Evolutionary conservation across 1,140 invertebrate species (phyloP), one percentile per base, ranked within the genome.

Genomic region (Bombus sylvicola): DNA sequence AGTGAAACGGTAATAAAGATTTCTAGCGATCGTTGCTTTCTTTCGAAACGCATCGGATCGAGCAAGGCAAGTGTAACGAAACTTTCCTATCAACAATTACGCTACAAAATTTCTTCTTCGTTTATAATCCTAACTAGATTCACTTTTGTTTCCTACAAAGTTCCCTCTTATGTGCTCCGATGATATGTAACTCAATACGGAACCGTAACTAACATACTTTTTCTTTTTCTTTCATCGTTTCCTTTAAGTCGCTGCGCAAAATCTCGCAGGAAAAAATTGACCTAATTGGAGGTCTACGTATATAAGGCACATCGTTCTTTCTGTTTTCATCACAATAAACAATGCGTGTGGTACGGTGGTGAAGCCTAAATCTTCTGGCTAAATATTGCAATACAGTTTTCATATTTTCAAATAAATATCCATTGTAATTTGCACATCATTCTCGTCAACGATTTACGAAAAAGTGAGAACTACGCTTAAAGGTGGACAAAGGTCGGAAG

Each of bases 281-380:
- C 69, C 68, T 78, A 87, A 81, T 88, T 86, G 86, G 68, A 87
- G 86, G 73, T 73, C 83, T 89, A 86, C 78, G 85, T 78, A 75
- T 77, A 87, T 92, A 92, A 92, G 92, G 92, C 92, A 92, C 92
- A 88, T 92, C 83, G 81, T 86, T 86, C 59, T 85, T 90, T 74
- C 82, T 85, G 59, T 80, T 64, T 74, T n/a, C 18, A 91, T 90
- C 86, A 81, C 73, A 91, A 89, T 73, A 34, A 41, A 66, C 25
- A n/a, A 71, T 18, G 39, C 39, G 15, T 31, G 39, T 22, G 31
- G 39, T 25, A 8, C 12, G 25, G 3, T 28, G 12, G 41, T 78
- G 53, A 31, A 81, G 76, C 47, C 64, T 74, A 69, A 74, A 34
- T 18, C 39, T 68, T n/a, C 9, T 62, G 13, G 0, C 6, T 6